phyloP scores from a whole-genome alignment of 2,797 vertebrate genomes.

The Scolopax bukidnonensis region DNA sequence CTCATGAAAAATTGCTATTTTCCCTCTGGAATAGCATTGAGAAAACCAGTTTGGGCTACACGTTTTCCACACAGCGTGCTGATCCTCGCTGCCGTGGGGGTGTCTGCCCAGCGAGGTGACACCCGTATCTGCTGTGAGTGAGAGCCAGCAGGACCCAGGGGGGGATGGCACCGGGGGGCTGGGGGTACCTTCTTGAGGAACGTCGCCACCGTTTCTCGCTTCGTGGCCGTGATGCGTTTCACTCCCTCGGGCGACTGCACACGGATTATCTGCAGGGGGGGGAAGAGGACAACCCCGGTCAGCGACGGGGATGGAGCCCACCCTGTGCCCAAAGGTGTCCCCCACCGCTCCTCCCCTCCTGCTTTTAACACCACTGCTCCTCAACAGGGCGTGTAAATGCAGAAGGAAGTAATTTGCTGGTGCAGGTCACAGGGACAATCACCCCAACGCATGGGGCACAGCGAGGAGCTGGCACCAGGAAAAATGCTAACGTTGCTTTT shows the following conservation, averaged over 20 bases:
- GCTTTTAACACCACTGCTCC: neutral
- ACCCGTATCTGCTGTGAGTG: fast-evolving
- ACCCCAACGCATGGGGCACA: fast-evolving
- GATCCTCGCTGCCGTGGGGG: fast-evolving
- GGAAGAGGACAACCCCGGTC: neutral
- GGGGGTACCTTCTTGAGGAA: constrained; percentile 93
- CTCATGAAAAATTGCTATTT: neutral
- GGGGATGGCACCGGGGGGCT: fast-evolving
- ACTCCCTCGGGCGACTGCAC: constrained; percentile 93
- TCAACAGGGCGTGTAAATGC: neutral
- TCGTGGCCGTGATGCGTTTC: constrained; percentile 91
- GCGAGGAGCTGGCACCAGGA: neutral
- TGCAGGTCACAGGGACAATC: fast-evolving
- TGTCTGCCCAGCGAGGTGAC: neutral
- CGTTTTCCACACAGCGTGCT: fast-evolving
- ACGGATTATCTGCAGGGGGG: neutral
- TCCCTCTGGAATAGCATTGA: neutral
- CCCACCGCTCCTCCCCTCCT: neutral
- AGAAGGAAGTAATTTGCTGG: no score
- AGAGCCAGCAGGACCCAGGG: neutral
- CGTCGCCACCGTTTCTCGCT: constrained; percentile 89
- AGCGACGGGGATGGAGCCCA: neutral
- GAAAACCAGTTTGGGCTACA: neutral
- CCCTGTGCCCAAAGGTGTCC: fast-evolving
- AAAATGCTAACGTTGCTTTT: neutral